These are phyloP conservation scores for Falco punctatus DNA, from an alignment of 2,113 vertebrate species.

Conservation along the genomic window DNA sequence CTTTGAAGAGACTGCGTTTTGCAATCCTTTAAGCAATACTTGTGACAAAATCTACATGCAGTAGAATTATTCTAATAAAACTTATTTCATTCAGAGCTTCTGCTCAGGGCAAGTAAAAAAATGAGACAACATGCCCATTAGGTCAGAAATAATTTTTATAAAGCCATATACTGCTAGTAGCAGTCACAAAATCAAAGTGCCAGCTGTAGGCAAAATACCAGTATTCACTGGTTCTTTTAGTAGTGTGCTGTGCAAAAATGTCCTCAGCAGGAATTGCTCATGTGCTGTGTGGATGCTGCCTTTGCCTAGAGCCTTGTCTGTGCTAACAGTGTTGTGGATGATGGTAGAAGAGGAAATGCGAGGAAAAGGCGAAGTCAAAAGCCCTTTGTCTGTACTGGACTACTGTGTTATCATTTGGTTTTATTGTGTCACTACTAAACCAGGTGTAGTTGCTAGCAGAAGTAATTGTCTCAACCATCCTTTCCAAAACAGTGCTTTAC, in stretches of 20 bases:
- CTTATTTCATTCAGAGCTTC: neutral
- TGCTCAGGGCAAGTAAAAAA: neutral
- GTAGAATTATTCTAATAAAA: constrained; percentile 30
- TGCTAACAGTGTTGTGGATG: fast-evolving
- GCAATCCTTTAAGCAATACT: constrained; percentile 27
- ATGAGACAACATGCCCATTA: neutral
- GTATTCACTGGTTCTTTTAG: neutral
- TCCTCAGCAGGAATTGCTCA: neutral
- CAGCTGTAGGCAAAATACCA: constrained; percentile 21
- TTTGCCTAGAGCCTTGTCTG: constrained; percentile 14
- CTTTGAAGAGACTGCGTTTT: constrained; percentile 32
- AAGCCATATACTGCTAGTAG: neutral
- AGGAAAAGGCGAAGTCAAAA: neutral
- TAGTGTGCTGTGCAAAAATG: neutral
- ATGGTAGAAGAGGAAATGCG: neutral
- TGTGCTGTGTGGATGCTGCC: neutral
- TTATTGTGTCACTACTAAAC: neutral
- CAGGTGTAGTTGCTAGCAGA: neutral
- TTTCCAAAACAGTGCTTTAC: constrained; percentile 1
- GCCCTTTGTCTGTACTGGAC: neutral
- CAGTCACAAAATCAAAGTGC: constrained; percentile 7
- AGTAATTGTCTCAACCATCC: neutral
- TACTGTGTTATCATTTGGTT: neutral
- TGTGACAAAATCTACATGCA: neutral
- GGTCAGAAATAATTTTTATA: constrained; percentile 34